A percentile compares a stretch with the other conserved stretches of the same genome.
These are phyloP conservation scores for Bimastos eiseni DNA, from an alignment of 2,888 invertebrate species.

Conservation along the genomic window DNA sequence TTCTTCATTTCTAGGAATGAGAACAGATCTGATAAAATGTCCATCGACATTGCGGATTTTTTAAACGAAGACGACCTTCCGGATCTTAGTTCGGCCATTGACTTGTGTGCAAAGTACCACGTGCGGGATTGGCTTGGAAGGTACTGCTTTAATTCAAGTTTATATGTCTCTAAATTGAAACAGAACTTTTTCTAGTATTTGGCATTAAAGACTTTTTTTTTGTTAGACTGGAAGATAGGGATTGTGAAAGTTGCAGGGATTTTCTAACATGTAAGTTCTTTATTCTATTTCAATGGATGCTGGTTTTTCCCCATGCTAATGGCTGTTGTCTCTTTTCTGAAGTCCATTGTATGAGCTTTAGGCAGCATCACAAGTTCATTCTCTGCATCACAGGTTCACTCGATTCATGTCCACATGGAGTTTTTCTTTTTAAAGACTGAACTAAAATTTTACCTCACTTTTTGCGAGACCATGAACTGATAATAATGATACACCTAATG, in stretches of 20 bases:
- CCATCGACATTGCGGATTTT: neutral
- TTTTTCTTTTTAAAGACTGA: neutral
- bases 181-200: neutral
- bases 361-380: neutral
- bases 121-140: slow-evolving; percentile 95
- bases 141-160: slow-evolving; percentile 63
- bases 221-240: neutral
- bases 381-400: neutral
- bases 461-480: neutral
- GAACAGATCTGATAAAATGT: neutral
- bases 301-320: neutral
- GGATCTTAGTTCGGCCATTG: slow-evolving; percentile 91
- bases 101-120: slow-evolving; percentile 96
- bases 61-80: slow-evolving; percentile 80
- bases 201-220: neutral
- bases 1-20: neutral
- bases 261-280: neutral
- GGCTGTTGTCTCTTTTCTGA: neutral
- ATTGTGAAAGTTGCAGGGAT: neutral
- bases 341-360: neutral
- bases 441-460: neutral
- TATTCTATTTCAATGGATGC: neutral
- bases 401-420: neutral
- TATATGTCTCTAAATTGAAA: neutral
- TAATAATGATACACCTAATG: too few relatives aligned